Evolutionary conservation across 2,113 vertebrate genomes (phyloP).

Genomic region (Camelus bactrianus): DNA sequence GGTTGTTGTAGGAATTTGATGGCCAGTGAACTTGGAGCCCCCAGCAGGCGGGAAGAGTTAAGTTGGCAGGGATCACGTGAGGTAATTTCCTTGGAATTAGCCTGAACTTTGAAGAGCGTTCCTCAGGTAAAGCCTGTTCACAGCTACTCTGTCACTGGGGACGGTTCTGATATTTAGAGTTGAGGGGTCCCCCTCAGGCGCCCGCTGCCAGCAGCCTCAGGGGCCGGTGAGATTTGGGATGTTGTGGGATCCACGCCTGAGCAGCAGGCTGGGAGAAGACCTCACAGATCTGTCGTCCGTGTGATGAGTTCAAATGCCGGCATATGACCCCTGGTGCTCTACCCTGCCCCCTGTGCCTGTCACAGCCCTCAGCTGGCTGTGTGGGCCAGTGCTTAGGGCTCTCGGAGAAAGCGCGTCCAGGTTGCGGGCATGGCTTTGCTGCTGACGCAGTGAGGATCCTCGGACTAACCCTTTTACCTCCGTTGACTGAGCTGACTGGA

Average conservation of each 20-base stretch:
- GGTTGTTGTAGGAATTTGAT: background rate
- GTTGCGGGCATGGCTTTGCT: background rate
- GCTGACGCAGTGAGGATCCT: background rate
- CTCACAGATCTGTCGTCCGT: fast-evolving
- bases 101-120: background rate
- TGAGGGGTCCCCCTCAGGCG: background rate
- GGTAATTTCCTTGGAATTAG: background rate
- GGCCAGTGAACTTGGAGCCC: background rate
- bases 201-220: background rate
- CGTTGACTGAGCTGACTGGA: background rate
- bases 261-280: background rate
- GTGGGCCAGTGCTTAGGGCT: background rate
- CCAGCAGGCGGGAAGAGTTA: background rate
- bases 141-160: background rate
- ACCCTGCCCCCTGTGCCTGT: fast-evolving
- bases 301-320: background rate
- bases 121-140: background rate
- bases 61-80: background rate
- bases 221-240: background rate
- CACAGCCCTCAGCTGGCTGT: background rate
- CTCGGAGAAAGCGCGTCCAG: background rate
- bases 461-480: background rate
- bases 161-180: background rate
- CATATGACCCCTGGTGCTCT: background rate
- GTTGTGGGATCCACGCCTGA: background rate